Conservation (phyloP, 37 sponge, comb jelly and placozoan genomes). For the Bolinopsis microptera region DNA sequence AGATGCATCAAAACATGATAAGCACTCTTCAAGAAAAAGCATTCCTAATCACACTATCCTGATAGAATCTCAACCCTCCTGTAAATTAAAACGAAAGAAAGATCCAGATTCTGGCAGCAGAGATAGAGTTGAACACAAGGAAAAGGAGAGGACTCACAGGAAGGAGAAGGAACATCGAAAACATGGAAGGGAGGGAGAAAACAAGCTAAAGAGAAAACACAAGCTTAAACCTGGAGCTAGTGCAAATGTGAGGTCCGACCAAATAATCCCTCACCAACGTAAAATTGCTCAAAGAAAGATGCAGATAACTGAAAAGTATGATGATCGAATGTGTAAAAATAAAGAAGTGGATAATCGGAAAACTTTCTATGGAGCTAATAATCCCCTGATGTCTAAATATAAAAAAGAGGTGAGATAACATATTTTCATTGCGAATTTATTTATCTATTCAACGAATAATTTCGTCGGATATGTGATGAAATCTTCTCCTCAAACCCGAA, state of each 20-base stretch:
- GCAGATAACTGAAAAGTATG: slow-evolving; percentile 11
- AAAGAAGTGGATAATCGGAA: background rate
- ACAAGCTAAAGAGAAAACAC: background rate
- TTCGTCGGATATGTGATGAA: no score
- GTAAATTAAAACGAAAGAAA: background rate
- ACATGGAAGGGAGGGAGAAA: background rate
- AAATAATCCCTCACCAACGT: slow-evolving; percentile 32
- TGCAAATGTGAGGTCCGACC: slow-evolving; percentile 18
- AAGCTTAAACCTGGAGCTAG: slow-evolving; percentile 5
- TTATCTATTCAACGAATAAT: no score
- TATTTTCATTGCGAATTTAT: no score
- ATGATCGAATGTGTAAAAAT: background rate
- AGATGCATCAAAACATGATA: background rate
- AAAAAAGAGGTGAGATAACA: slow-evolving; percentile 53
- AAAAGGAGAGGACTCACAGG: background rate
- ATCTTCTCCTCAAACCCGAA: no score
- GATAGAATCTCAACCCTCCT: background rate
- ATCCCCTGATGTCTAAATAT: background rate
- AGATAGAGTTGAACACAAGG: background rate
- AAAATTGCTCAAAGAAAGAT: background rate
- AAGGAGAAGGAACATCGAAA: background rate
- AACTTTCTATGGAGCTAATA: background rate
- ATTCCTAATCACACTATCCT: background rate
- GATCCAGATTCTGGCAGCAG: background rate
- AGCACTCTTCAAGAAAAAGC: background rate